These are phyloP conservation scores for Pseudachorutes palmiensis DNA, from an alignment of 1,140 invertebrate genomes.

Conservation along the genomic window DNA sequence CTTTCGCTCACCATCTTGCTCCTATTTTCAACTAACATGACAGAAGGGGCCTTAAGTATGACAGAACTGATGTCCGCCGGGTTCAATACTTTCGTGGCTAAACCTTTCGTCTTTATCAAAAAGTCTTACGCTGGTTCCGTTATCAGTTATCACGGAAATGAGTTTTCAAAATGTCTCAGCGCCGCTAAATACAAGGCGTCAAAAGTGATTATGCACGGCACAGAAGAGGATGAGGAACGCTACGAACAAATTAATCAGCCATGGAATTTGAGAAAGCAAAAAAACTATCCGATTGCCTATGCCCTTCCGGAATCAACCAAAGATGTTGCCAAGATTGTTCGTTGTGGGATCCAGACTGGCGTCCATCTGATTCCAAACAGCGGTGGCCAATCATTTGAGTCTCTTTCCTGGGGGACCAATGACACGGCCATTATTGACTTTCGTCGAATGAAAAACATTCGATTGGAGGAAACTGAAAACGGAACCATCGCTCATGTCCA, in stretches of 20 bases:
- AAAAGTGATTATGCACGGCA: neutral
- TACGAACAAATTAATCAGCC: neutral
- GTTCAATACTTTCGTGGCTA: neutral
- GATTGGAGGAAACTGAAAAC: neutral
- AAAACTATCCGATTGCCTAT: neutral
- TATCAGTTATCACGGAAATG: neutral
- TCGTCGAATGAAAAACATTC: neutral
- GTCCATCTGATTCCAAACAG: conserved; percentile 11
- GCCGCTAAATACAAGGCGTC: neutral
- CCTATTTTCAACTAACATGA: too few species aligned
- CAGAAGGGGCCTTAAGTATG: too few species aligned
- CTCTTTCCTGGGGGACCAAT: neutral
- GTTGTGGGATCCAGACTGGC: neutral
- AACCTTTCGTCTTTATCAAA: neutral
- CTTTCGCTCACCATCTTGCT: too few species aligned
- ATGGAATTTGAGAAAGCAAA: neutral
- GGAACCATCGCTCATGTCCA: neutral
- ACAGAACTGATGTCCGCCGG: neutral
- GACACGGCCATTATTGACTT: neutral
- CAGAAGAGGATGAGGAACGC: neutral
- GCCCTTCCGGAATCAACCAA: neutral
- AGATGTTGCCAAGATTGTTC: neutral
- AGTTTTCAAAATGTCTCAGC: neutral
- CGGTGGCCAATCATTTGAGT: conserved; percentile 6
- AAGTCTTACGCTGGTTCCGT: neutral